Evolutionary conservation across 1,140 invertebrate genomes (phyloP), one percentile per base, ranked within the genome.

Genomic region (Cylas formicarius): DNA sequence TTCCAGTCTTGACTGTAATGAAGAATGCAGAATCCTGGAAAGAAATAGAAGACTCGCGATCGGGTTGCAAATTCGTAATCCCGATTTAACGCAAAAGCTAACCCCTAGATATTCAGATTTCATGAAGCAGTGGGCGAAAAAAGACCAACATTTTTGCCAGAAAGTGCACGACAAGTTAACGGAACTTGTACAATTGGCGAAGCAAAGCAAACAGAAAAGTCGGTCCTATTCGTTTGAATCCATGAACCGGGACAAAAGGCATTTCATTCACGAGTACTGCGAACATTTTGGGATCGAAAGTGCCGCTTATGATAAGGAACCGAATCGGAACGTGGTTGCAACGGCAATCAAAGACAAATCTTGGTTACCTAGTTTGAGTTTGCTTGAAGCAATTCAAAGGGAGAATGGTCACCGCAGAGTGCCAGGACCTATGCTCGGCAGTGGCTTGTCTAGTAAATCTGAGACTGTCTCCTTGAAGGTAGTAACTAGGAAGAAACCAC

Each of bases 261-360:
- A 82, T 56, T 81, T 96, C 53, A 78, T 97, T 6, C 93, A 96
- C 65, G 93, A 97, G 61, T 79, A 92, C 56, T 93, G 90, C 49
- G 86, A 92, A 60, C 86, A 90, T 63, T 98, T 97, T 73, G 90
- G 92, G 2, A 89, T 90, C 56, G 82, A 92, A 60, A 90, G 90
- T 46, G 80, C 89, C 31, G 88, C 90, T 31, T 95, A 94, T 63
- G 94, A 97, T 70, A 77, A 83, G 19, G 92, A 97, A 63, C 93
- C 92, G 0, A 94, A 95, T 61, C 75, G 90, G 44, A 97, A 95
- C 71, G 83, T 97, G 8, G 88, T 96, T 17, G 91, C 86, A 4
- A 96, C 89, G 14, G 94, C 93, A 21, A 74, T 33, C 55, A 57
- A 53, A 29, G 61, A 65, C 44, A 62, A 87, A 77, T 85, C 82